phyloP scores from a whole-genome alignment of 2,113 vertebrate species.

The Tichodroma muraria region DNA sequence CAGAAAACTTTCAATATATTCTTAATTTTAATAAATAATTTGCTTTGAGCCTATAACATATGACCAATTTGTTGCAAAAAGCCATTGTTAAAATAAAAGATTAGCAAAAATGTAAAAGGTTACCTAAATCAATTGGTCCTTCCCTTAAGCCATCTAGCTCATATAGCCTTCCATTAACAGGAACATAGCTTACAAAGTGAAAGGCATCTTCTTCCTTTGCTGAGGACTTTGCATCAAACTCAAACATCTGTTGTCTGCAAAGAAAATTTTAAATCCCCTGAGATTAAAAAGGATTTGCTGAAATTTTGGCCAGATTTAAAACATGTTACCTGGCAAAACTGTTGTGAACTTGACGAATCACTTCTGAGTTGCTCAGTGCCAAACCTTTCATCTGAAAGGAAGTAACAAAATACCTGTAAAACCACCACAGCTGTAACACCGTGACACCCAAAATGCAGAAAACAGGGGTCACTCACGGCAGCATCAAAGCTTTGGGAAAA shows the following conservation, averaged over 20 bases:
- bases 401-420: not conserved
- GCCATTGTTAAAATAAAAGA: not conserved
- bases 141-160: slow-evolving; percentile 95
- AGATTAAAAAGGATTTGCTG: not conserved
- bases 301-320: not conserved
- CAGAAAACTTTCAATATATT: not conserved
- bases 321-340: slow-evolving; percentile 91
- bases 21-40: not conserved
- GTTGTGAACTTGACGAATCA: slow-evolving; percentile 98
- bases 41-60: not conserved
- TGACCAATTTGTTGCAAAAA: not conserved
- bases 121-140: slow-evolving; percentile 97
- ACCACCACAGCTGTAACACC: not conserved
- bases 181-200: slow-evolving; percentile 98
- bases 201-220: slow-evolving; percentile 98
- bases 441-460: not conserved
- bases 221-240: slow-evolving; percentile 93
- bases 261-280: not conserved
- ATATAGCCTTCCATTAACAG: slow-evolving; percentile 91
- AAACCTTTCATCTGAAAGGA: slow-evolving; percentile 93
- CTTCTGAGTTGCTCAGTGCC: slow-evolving; percentile 97
- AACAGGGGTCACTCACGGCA: slow-evolving; percentile 76
- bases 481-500: slow-evolving; percentile 98
- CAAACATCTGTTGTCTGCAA: slow-evolving; percentile 96
- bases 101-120: not conserved